Percentiles rank a stretch among this genome's conserved stretches.
Conservation (phyloP, 35 echinoderm and acorn worm species). For the Strongylocentrotus purpuratus region DNA sequence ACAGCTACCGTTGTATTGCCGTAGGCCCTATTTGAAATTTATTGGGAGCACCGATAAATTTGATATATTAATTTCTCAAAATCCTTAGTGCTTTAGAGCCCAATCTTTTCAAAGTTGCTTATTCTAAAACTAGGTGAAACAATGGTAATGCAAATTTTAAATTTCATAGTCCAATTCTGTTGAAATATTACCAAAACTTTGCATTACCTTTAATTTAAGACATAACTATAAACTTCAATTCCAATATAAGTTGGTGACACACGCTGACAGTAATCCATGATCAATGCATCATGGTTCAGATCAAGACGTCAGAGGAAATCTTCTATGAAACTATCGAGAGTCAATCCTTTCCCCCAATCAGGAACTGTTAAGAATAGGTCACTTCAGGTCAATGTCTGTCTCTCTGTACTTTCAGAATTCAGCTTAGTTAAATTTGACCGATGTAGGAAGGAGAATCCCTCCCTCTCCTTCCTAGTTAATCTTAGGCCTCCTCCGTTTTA, state of each 20-base stretch:
- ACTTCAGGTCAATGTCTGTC: background rate
- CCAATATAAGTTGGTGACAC: background rate
- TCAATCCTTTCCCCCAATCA: background rate
- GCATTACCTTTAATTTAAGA: no score
- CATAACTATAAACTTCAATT: background rate
- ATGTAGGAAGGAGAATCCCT: background rate
- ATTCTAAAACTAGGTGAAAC: no score
- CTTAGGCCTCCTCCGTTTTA: background rate
- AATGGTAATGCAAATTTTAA: no score
- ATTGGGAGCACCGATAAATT: no score
- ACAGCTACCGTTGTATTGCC: no score
- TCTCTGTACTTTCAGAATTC: background rate
- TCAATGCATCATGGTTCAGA: background rate
- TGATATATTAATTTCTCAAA: no score
- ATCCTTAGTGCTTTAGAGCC: no score
- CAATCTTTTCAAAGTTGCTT: no score
- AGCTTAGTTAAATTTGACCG: background rate
- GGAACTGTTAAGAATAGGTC: background rate
- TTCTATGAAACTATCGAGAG: background rate
- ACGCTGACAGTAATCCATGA: background rate
- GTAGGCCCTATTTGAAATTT: no score
- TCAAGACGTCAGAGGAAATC: background rate
- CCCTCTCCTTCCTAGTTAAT: background rate
- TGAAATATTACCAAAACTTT: no score
- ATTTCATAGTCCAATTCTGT: no score